phyloP scores from a whole-genome alignment of 2,888 invertebrate species.

The Drosophila rubida region DNA sequence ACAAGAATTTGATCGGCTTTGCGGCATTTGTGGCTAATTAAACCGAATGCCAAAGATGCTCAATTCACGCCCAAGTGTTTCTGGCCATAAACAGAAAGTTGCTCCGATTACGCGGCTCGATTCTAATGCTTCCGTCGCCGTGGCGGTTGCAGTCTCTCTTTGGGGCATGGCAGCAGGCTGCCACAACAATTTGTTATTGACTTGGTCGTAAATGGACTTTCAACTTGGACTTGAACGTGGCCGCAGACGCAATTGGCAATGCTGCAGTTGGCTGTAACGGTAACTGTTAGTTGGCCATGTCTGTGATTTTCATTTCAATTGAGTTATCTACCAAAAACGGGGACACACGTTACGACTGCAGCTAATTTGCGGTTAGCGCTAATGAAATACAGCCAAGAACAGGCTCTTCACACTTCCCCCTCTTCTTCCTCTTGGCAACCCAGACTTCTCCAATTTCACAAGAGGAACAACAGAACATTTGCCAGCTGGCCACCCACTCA shows the following conservation, averaged over 20 bases:
- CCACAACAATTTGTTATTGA: conserved; percentile 67
- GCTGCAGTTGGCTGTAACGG: conserved; percentile 42
- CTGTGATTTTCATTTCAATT: conserved; percentile 77
- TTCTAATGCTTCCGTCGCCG: conserved; percentile 57
- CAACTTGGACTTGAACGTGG: conserved; percentile 27
- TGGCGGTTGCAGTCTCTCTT: conserved; percentile 2
- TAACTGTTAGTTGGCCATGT: conserved; percentile 43
- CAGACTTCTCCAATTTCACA: conserved; percentile 26
- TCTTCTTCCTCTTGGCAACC: background rate
- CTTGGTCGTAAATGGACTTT: conserved; percentile 56
- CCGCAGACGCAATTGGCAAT: background rate
- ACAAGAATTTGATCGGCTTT: conserved; percentile 56
- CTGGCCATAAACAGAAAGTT: conserved; percentile 71
- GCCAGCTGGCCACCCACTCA: conserved; percentile 72
- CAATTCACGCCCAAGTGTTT: conserved; percentile 82
- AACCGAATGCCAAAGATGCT: conserved; percentile 74
- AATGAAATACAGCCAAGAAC: conserved; percentile 62
- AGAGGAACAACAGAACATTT: conserved; percentile 21
- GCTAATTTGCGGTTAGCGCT: conserved; percentile 72
- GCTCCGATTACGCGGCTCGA: conserved; percentile 64
- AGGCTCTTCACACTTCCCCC: no score
- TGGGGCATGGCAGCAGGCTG: conserved; percentile 30
- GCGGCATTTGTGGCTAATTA: conserved; percentile 71
- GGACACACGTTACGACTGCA: conserved; percentile 42
- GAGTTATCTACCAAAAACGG: conserved; percentile 69